A percentile compares a stretch with the other conserved stretches of the same genome.
Evolutionary conservation across 2,113 vertebrate species (phyloP).

Genomic region (Lagopus muta): DNA sequence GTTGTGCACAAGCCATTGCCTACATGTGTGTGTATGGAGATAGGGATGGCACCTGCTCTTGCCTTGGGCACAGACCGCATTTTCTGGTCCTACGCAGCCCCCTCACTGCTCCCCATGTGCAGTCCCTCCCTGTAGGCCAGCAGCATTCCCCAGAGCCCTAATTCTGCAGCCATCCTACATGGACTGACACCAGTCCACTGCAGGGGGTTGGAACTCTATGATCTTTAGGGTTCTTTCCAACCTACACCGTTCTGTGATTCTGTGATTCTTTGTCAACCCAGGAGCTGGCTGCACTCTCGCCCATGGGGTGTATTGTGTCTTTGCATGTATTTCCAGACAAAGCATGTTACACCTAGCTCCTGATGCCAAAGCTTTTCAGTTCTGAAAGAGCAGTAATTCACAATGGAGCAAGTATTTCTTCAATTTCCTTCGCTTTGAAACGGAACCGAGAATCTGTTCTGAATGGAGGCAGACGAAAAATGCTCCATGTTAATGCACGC

Average conservation of each 20-base stretch:
- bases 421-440: conserved; percentile 60
- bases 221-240: too few relatives aligned
- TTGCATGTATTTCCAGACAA: conserved; percentile 61
- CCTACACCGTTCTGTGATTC: too few relatives aligned
- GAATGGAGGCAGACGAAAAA: conserved; percentile 67
- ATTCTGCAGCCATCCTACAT: conserved; percentile 27
- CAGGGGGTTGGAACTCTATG: too few relatives aligned
- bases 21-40: neutral
- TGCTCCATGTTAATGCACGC: conserved; percentile 66
- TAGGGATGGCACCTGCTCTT: neutral
- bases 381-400: conserved; percentile 45
- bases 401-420: conserved; percentile 59
- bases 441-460: conserved; percentile 60
- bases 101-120: neutral
- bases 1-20: neutral
- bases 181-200: conserved; percentile 9
- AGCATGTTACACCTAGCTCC: conserved; percentile 51
- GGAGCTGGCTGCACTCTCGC: neutral
- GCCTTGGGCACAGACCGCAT: neutral
- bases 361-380: conserved; percentile 40
- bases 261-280: neutral
- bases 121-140: neutral
- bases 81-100: neutral
- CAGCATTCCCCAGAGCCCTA: neutral
- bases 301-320: conserved; percentile 23